Conservation (phyloP, 2,888 invertebrate species). For the Fragum fragum region DNA sequence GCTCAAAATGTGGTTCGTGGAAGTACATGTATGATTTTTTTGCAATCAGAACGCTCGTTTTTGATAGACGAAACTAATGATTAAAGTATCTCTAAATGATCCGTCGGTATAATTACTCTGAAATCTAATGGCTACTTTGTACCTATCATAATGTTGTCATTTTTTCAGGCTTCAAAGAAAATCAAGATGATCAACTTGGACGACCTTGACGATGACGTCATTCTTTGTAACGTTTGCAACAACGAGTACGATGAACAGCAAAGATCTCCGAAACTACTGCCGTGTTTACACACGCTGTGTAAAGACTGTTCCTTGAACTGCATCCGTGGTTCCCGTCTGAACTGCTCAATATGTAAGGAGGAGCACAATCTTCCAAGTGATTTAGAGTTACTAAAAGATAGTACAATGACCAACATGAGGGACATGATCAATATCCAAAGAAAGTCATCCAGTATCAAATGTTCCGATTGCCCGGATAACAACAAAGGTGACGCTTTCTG, state of each 20-base stretch:
- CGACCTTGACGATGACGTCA: conserved; percentile 64
- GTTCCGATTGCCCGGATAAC: conserved; percentile 72
- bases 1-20: too few species aligned
- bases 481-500: conserved; percentile 68
- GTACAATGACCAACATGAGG: conserved; percentile 70
- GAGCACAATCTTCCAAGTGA: conserved; percentile 56
- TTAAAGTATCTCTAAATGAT: too few species aligned
- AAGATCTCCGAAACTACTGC: conserved; percentile 69
- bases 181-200: conserved; percentile 65
- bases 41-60: too few species aligned
- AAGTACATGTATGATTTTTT: too few species aligned
- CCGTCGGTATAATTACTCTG: too few species aligned
- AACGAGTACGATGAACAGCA: conserved; percentile 71
- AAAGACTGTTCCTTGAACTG: conserved; percentile 63
- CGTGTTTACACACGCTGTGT: conserved; percentile 72
- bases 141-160: background rate
- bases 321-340: conserved; percentile 51
- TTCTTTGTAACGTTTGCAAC: conserved; percentile 69
- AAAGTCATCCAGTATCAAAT: conserved; percentile 65
- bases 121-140: too few species aligned
- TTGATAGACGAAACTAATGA: too few species aligned
- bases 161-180: background rate
- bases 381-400: conserved; percentile 54
- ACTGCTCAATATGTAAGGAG: conserved; percentile 65
- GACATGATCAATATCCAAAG: conserved; percentile 72